phyloP scores from a whole-genome alignment of 2,888 invertebrate species.

The Unio pictorum region DNA sequence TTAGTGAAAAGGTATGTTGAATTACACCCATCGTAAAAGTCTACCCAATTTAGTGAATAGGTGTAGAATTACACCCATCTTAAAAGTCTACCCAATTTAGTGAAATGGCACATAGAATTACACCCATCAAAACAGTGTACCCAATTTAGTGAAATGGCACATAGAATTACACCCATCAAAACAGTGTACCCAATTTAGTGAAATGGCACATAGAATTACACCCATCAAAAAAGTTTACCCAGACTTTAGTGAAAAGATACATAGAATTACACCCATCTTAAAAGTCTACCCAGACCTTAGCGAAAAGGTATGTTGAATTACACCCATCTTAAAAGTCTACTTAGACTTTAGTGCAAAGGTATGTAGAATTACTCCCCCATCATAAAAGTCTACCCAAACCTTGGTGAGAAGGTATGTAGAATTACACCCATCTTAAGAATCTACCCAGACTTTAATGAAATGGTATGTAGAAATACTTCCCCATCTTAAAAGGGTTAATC shows the following conservation, averaged over 20 bases:
- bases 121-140: neutral
- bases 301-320: constrained; percentile 51
- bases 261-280: too few species aligned
- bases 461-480: constrained; percentile 42
- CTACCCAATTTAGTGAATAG: too few species aligned
- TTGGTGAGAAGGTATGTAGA: constrained; percentile 62
- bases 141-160: too few species aligned
- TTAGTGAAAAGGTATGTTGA: constrained; percentile 62
- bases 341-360: too few species aligned
- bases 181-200: constrained; percentile 69
- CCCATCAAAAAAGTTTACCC: neutral
- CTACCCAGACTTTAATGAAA: constrained; percentile 33
- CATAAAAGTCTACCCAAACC: constrained; percentile 67
- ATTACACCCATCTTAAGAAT: neutral
- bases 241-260: too few species aligned
- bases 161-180: too few species aligned
- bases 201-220: constrained; percentile 48
- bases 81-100: constrained; percentile 69
- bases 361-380: too few species aligned
- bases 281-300: constrained; percentile 70
- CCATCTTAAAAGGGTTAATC: neutral
- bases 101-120: constrained; percentile 50
- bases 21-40: neutral
- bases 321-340: too few species aligned
- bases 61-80: too few species aligned